phyloP scores from a whole-genome alignment of 2,888 invertebrate genomes.

The Notocelia uddmanniana region DNA sequence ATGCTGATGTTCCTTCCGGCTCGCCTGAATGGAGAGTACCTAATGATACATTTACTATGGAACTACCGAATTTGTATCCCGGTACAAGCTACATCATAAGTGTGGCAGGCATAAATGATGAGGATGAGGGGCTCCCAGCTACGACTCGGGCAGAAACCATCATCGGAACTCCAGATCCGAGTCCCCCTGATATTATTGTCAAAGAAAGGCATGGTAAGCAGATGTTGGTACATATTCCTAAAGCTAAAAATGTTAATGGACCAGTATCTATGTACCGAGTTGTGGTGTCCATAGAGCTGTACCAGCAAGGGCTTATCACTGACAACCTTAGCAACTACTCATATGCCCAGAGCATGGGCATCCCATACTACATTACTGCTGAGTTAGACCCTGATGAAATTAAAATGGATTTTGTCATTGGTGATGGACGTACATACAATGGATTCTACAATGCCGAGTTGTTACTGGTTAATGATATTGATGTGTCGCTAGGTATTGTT shows the following conservation, averaged over 20 bases:
- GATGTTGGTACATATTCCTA: slow-evolving; percentile 88
- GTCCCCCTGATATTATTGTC: slow-evolving; percentile 89
- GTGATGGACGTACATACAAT: slow-evolving; percentile 90
- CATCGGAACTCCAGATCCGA: slow-evolving; percentile 90
- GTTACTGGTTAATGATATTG: slow-evolving; percentile 86
- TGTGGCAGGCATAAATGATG: slow-evolving; percentile 87
- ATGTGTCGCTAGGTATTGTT: slow-evolving; percentile 89
- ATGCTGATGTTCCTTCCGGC: slow-evolving; percentile 79
- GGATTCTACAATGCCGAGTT: slow-evolving; percentile 92
- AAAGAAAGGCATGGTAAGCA: slow-evolving; percentile 86
- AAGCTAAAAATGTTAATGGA: slow-evolving; percentile 91
- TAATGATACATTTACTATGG: slow-evolving; percentile 84
- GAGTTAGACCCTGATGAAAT: slow-evolving; percentile 90
- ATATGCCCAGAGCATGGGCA: slow-evolving; percentile 88
- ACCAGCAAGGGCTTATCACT: slow-evolving; percentile 87
- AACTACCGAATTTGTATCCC: slow-evolving; percentile 88
- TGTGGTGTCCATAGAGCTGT: slow-evolving; percentile 89
- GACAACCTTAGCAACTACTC: slow-evolving; percentile 88
- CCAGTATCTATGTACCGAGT: slow-evolving; percentile 91
- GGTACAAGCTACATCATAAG: slow-evolving; percentile 92
- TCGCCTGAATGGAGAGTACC: slow-evolving; percentile 86
- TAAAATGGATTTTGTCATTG: slow-evolving; percentile 89
- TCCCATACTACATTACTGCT: slow-evolving; percentile 93
- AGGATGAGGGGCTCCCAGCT: slow-evolving; percentile 86
- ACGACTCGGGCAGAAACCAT: slow-evolving; percentile 88